These are phyloP conservation scores for Sminthurides aquaticus DNA, from an alignment of 2,888 invertebrate species.

Conservation along the genomic window DNA sequence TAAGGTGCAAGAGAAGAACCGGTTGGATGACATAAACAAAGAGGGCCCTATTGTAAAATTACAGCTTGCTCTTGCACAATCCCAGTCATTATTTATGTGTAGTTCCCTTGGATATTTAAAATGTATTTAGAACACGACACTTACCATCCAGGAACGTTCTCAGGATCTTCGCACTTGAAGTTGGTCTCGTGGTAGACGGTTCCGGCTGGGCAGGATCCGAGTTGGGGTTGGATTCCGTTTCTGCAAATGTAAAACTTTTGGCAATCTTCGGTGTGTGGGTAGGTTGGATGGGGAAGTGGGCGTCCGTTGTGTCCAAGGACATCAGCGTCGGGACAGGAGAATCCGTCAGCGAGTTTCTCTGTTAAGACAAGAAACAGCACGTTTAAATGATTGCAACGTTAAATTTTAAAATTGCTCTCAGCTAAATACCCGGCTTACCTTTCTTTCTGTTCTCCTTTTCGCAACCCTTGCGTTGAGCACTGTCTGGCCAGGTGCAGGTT, in stretches of 20 bases:
- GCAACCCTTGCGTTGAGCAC: constrained; percentile 41
- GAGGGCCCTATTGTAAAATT: neutral
- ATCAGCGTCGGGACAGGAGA: constrained; percentile 61
- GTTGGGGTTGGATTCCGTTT: constrained; percentile 46
- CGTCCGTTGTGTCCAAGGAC: constrained; percentile 42
- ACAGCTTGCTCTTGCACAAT: constrained; percentile 3
- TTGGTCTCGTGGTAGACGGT: constrained; percentile 45
- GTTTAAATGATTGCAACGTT: too few relatives aligned
- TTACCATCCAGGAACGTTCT: constrained; percentile 46
- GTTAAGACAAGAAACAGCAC: constrained; percentile 44
- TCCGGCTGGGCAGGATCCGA: constrained; percentile 46
- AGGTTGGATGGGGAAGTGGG: constrained; percentile 44
- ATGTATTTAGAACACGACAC: too few relatives aligned
- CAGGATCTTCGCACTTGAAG: constrained; percentile 46
- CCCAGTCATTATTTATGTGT: neutral
- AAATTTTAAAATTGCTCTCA: too few relatives aligned
- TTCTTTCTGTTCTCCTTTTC: constrained; percentile 42
- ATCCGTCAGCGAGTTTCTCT: constrained; percentile 74
- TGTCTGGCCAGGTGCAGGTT: constrained; percentile 76
- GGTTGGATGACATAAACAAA: constrained; percentile 12
- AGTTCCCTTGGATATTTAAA: too few relatives aligned
- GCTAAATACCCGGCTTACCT: constrained; percentile 15
- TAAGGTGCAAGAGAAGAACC: neutral
- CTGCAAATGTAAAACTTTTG: constrained; percentile 46
- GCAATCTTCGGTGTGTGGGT: constrained; percentile 45